phyloP scores from a whole-genome alignment of 2,888 invertebrate genomes.

The Ormyrus pomaceus region DNA sequence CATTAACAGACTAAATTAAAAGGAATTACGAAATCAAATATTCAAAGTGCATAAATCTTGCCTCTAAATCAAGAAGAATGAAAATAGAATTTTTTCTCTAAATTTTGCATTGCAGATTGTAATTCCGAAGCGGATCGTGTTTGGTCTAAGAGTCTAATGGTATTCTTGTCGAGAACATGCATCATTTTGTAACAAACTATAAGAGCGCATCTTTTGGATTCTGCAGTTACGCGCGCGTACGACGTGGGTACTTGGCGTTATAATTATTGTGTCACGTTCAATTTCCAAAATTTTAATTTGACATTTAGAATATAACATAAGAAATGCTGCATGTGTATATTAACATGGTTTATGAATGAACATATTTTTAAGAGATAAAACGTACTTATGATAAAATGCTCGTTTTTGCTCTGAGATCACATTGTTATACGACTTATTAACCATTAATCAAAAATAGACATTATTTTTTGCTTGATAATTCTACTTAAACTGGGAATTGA shows the following conservation, averaged over 20 bases:
- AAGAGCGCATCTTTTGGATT: constrained; percentile 45
- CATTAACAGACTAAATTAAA: constrained; percentile 22
- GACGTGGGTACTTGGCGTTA: constrained; percentile 40
- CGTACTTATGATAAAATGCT: neutral
- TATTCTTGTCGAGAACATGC: constrained; percentile 70
- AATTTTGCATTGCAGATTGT: constrained; percentile 64
- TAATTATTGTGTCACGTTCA: constrained; percentile 7
- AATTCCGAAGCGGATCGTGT: constrained; percentile 66
- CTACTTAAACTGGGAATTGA: neutral
- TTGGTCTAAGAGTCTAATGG: constrained; percentile 68
- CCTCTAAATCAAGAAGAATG: neutral
- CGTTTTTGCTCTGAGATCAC: no score
- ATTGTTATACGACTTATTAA: neutral
- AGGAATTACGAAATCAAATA: neutral
- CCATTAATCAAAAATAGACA: constrained; percentile 3
- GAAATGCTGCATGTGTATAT: constrained; percentile 25
- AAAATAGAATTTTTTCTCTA: constrained; percentile 42
- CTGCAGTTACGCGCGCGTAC: constrained; percentile 36
- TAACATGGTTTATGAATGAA: neutral
- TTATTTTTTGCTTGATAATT: neutral
- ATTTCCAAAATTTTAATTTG: constrained; percentile 10
- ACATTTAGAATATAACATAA: constrained; percentile 4
- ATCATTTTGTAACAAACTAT: constrained; percentile 65
- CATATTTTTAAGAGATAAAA: neutral
- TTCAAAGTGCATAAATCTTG: constrained; percentile 10